phyloP scores from a whole-genome alignment of 2,888 invertebrate species.

The Malachius bipustulatus region DNA sequence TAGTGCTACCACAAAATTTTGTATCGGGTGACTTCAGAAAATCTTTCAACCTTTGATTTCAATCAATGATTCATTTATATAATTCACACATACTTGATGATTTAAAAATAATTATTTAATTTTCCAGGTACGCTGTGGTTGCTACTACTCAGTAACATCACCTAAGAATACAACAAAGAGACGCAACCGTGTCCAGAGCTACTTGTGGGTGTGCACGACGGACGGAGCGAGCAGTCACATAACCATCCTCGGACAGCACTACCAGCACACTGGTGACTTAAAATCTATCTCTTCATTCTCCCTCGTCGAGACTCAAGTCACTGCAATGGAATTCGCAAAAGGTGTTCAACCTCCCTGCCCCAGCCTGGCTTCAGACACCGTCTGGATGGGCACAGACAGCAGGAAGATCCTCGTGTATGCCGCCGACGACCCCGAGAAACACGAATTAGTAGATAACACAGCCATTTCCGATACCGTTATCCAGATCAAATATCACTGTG shows the following conservation, averaged over 20 bases:
- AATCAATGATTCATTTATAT: no score
- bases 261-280: constrained; percentile 57
- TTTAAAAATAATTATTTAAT: constrained; percentile 6
- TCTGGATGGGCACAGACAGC: constrained; percentile 90
- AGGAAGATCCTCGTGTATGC: constrained; percentile 70
- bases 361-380: constrained; percentile 49
- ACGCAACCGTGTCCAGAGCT: constrained; percentile 60
- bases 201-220: constrained; percentile 83
- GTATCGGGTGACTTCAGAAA: no score
- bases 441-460: constrained; percentile 60
- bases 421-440: constrained; percentile 76
- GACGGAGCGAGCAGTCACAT: constrained; percentile 69
- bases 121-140: constrained; percentile 75
- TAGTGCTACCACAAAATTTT: no score
- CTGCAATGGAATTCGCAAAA: constrained; percentile 75
- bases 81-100: no score
- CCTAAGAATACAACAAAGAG: constrained; percentile 44
- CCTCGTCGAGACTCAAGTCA: constrained; percentile 66
- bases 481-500: constrained; percentile 72
- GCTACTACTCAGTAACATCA: constrained; percentile 67
- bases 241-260: constrained; percentile 62
- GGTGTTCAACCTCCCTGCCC: constrained; percentile 38
- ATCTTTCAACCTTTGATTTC: no score
- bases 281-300: constrained; percentile 68
- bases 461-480: constrained; percentile 58